These are phyloP conservation scores for Actinostola sp. DNA, from an alignment of 92 coral and sea anemone genomes.

Conservation along the genomic window DNA sequence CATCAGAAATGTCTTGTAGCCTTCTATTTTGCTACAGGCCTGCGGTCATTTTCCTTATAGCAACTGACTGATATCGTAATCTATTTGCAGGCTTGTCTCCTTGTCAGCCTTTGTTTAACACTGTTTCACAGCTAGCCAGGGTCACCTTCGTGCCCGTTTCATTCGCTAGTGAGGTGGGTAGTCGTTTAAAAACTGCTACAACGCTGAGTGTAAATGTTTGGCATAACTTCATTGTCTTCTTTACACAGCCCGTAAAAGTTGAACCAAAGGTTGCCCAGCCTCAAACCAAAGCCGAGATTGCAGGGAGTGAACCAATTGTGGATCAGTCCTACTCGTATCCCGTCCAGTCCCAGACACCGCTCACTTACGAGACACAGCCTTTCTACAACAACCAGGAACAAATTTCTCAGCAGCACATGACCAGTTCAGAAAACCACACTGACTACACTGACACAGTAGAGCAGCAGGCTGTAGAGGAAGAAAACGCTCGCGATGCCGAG, in stretches of 20 bases:
- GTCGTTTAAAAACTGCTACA: neutral
- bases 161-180: conserved; percentile 1
- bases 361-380: neutral
- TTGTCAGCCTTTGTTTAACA: conserved; percentile 17
- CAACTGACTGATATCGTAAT: neutral
- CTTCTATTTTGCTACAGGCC: too few species aligned
- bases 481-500: conserved; percentile 47
- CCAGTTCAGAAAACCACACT: conserved; percentile 1
- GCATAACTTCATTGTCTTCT: neutral
- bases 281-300: conserved; percentile 30
- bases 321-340: conserved; percentile 2
- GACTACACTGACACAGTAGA: conserved; percentile 62
- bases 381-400: conserved; percentile 7
- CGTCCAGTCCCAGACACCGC: neutral
- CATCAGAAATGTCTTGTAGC: too few species aligned
- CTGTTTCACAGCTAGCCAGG: conserved; percentile 3
- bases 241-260: neutral
- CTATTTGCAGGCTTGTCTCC: conserved; percentile 13
- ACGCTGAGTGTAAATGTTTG: neutral
- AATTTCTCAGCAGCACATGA: neutral
- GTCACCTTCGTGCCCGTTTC: neutral
- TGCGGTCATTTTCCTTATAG: too few species aligned
- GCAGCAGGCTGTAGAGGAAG: conserved; percentile 64
- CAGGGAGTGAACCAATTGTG: neutral
- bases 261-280: conserved; percentile 29